Percentiles rank a stretch among this genome's conserved stretches.
Evolutionary conservation across 2,113 vertebrate genomes (phyloP).

Genomic region (Pelmatolapia mariae): DNA sequence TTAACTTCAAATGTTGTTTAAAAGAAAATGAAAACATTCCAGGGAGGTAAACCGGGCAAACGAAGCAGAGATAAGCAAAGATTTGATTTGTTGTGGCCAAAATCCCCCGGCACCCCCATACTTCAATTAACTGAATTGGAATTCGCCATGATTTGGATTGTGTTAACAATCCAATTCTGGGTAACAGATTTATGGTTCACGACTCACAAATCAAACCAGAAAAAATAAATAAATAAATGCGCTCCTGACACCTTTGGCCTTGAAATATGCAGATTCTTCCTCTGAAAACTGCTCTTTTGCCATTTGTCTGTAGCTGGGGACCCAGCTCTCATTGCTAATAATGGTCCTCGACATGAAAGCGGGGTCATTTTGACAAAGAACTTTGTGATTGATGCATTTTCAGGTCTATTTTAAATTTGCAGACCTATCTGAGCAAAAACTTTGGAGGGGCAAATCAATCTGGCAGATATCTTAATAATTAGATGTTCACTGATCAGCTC

Average conservation of each 20-base stretch:
- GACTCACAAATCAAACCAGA: background rate
- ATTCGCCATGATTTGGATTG: background rate
- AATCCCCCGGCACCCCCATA: background rate
- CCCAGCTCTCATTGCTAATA: background rate
- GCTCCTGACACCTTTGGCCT: background rate
- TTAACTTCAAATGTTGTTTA: background rate
- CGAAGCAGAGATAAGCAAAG: background rate
- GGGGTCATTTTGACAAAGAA: background rate
- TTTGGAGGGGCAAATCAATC: background rate
- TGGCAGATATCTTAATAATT: background rate
- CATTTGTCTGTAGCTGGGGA: background rate
- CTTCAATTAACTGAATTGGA: background rate
- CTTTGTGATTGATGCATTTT: background rate
- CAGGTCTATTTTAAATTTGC: background rate
- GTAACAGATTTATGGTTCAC: background rate
- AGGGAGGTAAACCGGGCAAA: background rate
- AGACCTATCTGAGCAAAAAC: background rate
- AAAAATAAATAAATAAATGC: rapidly evolving
- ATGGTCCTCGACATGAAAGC: background rate
- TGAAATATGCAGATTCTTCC: background rate
- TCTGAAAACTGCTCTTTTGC: background rate
- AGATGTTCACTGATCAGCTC: background rate
- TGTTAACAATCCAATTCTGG: background rate
- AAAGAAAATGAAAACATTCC: background rate
- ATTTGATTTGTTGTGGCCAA: background rate